Evolutionary conservation across 2,888 invertebrate genomes (phyloP), one percentile per base, ranked within the genome.

Genomic region (Steinernema carpocapsae): DNA sequence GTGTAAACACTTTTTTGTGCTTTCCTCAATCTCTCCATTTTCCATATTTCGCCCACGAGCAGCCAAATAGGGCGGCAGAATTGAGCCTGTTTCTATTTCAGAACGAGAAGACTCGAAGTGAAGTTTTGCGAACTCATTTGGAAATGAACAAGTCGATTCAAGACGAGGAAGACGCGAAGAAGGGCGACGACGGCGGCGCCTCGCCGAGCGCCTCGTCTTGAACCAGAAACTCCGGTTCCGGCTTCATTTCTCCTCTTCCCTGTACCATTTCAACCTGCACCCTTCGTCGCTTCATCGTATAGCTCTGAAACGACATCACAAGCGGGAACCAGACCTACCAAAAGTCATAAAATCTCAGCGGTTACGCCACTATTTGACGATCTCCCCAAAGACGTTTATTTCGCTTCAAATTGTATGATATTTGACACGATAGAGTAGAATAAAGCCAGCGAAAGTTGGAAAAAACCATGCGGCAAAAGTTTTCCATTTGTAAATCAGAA

Each of bases 121-220:
- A 64, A 32, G 64, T 64, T 29, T 32, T 64, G 29, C 64, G 64
- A 26, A 64, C 64, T 17, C 64, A 64, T 37, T 64, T 64, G 29
- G 64, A 64, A 37, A 64, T 64, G 64, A 64, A 64, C 64, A 64
- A 64, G 29, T 10, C 64, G 32, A 64, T 29, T n/a, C 64, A 64
- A 29, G 64, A 64, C 64, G 64, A 64, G 32, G 64, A 64, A 26
- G 64, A 64, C 26, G 64, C 24, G n/a, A 64, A 64, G 64, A 64
- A 64, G 64, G 29, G 37, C 64, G 64, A 64, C 12, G 52, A 22
- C 24, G 37, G 37, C 37, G 10, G 22, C 1, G 52, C 52, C 52
- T 52, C 52, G 19, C 52, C 22, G 22, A 24, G 22, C 52, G 52
- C 12, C 3, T 37, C 37, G 3, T 37, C 37, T 10, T 37, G 10